phyloP scores from a whole-genome alignment of 1,140 invertebrate genomes.

The Nephila pilipes region DNA sequence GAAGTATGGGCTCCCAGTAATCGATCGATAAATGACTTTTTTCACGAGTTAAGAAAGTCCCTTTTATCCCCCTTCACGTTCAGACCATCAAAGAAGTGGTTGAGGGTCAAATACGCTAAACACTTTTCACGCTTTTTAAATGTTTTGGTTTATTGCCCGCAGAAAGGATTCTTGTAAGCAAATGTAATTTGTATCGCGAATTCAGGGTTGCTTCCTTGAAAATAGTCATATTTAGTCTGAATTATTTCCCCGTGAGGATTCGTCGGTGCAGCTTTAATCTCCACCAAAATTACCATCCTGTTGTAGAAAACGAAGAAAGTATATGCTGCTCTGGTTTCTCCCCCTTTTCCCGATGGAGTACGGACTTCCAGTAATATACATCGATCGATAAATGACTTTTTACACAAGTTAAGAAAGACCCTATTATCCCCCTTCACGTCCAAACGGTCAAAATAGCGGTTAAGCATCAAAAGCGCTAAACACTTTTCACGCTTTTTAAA shows the following conservation, averaged over 20 bases:
- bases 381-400: too few relatives aligned
- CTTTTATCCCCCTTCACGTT: constrained; percentile 16
- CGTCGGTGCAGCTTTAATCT: neutral
- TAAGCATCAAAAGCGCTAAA: too few relatives aligned
- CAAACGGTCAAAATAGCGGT: too few relatives aligned
- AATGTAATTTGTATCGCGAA: neutral
- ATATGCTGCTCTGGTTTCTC: too few relatives aligned
- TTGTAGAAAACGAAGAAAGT: too few relatives aligned
- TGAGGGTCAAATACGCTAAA: neutral
- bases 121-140: neutral
- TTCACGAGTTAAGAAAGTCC: constrained; percentile 5
- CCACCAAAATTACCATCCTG: neutral
- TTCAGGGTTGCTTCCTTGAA: neutral
- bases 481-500: too few relatives aligned
- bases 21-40: constrained; percentile 28
- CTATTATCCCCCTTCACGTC: too few relatives aligned
- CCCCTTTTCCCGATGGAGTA: too few relatives aligned
- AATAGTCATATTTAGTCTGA: too few relatives aligned
- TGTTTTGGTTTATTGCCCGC: neutral
- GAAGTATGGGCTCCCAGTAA: constrained; percentile 14
- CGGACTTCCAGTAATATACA: too few relatives aligned
- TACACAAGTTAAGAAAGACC: too few relatives aligned
- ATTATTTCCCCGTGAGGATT: too few relatives aligned
- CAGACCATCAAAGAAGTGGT: neutral
- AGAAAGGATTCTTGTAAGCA: neutral